These are phyloP conservation scores for Phortica magna DNA, from an alignment of 2,888 invertebrate species.

Conservation along the genomic window DNA sequence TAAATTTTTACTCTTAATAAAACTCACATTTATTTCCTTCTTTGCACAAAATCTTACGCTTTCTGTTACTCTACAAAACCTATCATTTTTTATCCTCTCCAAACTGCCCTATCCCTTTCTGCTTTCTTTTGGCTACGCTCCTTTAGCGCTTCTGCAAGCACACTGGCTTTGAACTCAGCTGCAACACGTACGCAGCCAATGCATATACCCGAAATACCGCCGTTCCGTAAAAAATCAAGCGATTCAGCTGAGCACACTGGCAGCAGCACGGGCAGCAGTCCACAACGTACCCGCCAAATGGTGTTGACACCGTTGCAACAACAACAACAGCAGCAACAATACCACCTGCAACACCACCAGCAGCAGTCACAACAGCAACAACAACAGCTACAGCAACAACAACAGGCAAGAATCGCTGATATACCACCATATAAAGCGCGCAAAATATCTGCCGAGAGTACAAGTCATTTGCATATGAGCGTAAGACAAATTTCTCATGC, in stretches of 20 bases:
- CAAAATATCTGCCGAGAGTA: slow-evolving; percentile 80
- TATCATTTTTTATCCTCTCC: neutral
- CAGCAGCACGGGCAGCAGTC: slow-evolving; percentile 75
- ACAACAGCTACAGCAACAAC: slow-evolving; percentile 49
- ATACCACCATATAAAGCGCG: slow-evolving; percentile 80
- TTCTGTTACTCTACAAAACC: neutral
- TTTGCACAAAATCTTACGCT: slow-evolving; percentile 6
- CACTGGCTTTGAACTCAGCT: slow-evolving; percentile 67
- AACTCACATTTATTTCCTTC: neutral
- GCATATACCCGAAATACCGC: slow-evolving; percentile 79
- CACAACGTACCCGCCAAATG: slow-evolving; percentile 63
- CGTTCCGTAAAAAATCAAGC: slow-evolving; percentile 76
- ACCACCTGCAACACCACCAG: slow-evolving; percentile 46
- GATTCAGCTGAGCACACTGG: slow-evolving; percentile 74
- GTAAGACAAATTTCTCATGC: slow-evolving; percentile 63
- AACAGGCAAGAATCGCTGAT: slow-evolving; percentile 76
- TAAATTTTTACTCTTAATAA: neutral
- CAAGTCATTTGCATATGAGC: slow-evolving; percentile 74
- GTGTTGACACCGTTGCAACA: slow-evolving; percentile 46
- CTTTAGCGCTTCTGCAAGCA: slow-evolving; percentile 74
- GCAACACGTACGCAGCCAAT: slow-evolving; percentile 67
- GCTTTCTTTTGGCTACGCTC: slow-evolving; percentile 44
- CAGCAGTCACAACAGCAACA: slow-evolving; percentile 43
- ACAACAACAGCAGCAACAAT: slow-evolving; percentile 46
- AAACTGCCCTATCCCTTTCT: slow-evolving; percentile 6